Evolutionary conservation across 2,888 invertebrate species (phyloP), one percentile per base, ranked within the genome.

Genomic region (Diadegma fenestrale): DNA sequence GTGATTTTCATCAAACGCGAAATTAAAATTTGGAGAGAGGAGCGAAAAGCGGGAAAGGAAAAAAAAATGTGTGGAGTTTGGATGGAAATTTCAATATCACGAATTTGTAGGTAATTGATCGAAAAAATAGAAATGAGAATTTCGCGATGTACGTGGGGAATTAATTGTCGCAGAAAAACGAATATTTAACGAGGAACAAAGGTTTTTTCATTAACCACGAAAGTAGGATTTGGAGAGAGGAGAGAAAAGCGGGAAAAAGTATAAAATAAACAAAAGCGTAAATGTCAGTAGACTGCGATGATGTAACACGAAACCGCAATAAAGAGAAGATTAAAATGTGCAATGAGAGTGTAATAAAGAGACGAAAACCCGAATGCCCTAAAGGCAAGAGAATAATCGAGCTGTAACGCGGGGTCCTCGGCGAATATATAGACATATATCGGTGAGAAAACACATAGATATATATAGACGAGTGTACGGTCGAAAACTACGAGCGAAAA

Each of bases 211-310:
- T 43, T 66, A 41, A 66, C 22, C 41, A 22, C 41, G 37, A 66
- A 41, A 19, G 19, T n/a, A 41, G 43, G 19, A n/a, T 41, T 66
- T 0, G 1, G 19, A 22, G 41, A 41, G n/a, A 66, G 10, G 63
- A 19, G 63, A 19, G 66, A 12, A 41, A 66, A 66, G 66, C 66
- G 41, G 19, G 66, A 58, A 22, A 41, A 37, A 66, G 19, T 41
- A 66, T 64, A 41, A 22, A 54, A 54, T 14, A 71, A 72, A 72
- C 71, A 54, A n/a, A n/a, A 54, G 71, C 26, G 58, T 58, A 58
- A 58, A 58, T 58, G 26, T 58, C 58, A 58, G 58, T 12, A 14
- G 58, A 26, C 37, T 37, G n/a, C n/a, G 37, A 58, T 54, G 19
- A 72, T 72, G 48, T 64, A 48, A 76, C 48, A 37, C 14, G 17